These are phyloP conservation scores for Calephelis virginiensis DNA, from an alignment of 1,140 invertebrate species.

Conservation along the genomic window DNA sequence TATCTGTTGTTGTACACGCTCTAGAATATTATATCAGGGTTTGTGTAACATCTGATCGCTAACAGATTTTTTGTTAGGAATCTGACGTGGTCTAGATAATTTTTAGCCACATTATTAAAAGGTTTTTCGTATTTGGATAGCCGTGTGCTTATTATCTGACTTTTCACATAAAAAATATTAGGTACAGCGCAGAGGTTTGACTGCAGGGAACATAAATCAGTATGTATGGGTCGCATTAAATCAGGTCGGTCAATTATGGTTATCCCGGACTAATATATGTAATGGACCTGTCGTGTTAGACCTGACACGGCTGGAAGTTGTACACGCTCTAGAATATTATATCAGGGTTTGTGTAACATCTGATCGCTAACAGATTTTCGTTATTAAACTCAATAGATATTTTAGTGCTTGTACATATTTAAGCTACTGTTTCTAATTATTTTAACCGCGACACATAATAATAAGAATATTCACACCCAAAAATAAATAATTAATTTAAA, in stretches of 20 bases:
- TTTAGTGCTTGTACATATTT: too few relatives aligned
- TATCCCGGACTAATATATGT: slow-evolving; percentile 14
- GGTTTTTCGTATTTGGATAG: too few relatives aligned
- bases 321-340: slow-evolving; percentile 1
- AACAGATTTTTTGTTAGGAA: background rate
- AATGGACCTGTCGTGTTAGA: slow-evolving; percentile 7
- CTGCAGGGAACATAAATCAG: slow-evolving; percentile 1
- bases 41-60: background rate
- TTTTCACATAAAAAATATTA: too few relatives aligned
- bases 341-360: background rate
- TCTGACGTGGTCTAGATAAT: too few relatives aligned
- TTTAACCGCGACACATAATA: too few relatives aligned
- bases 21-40: slow-evolving; percentile 3
- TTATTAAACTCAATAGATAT: background rate
- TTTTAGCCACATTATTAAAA: too few relatives aligned
- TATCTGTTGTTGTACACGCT: background rate
- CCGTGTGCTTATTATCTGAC: too few relatives aligned
- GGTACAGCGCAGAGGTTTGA: background rate
- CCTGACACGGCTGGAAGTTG: slow-evolving; percentile 7
- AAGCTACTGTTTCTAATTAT: too few relatives aligned
- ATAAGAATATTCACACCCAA: too few relatives aligned
- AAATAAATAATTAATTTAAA: too few relatives aligned
- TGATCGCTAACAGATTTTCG: background rate
- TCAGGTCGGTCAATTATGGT: slow-evolving; percentile 6
- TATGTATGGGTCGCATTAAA: slow-evolving; percentile 3